Evolutionary conservation across 2,113 vertebrate genomes (phyloP).

Genomic region (pig (Sus scrofa)): DNA sequence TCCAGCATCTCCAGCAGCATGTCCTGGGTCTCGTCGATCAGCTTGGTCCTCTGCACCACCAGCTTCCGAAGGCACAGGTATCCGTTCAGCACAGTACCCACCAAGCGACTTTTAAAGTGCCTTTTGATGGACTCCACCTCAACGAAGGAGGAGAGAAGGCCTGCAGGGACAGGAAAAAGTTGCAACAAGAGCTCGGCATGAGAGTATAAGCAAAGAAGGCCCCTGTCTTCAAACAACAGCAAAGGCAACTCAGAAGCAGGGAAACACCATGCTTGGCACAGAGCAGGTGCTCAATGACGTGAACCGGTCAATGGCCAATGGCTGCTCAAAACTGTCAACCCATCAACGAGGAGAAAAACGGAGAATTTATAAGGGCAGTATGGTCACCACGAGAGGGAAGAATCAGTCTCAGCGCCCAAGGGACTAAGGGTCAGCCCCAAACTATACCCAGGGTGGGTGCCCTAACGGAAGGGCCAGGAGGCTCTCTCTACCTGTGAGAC

Average conservation of each 20-base stretch:
- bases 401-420: not conserved
- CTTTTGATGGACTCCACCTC: constrained; percentile 99
- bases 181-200: not conserved
- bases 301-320: not conserved
- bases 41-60: constrained; percentile 98
- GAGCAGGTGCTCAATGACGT: not conserved
- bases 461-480: not conserved
- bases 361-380: not conserved
- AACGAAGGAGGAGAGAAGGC: constrained; percentile 97
- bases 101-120: constrained; percentile 97
- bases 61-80: constrained; percentile 98
- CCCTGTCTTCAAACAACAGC: not conserved
- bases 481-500: constrained; percentile 93
- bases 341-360: not conserved
- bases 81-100: constrained; percentile 98
- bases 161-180: constrained; percentile 82
- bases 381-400: not conserved
- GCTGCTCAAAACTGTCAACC: not conserved
- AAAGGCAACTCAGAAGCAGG: not conserved
- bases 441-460: not conserved
- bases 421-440: not conserved
- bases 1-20: constrained; percentile 99
- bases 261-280: not conserved
- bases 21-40: constrained; percentile 99
- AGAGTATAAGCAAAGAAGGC: not conserved